Percentiles rank a stretch among this genome's conserved stretches.
Conservation (phyloP, 1,140 invertebrate species). For the Drosophila arizonae region DNA sequence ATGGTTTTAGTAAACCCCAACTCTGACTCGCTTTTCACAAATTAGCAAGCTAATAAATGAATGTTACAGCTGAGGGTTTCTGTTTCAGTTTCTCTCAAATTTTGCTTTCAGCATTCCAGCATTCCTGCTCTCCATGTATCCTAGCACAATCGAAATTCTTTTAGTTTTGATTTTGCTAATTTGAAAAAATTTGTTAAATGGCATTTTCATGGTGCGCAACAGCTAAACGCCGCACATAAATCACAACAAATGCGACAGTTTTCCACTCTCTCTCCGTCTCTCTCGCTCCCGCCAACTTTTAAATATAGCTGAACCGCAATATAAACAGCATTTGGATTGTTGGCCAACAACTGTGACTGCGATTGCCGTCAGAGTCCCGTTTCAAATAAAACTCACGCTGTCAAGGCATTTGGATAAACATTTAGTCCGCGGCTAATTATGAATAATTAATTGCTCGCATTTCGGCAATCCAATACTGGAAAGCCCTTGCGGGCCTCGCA, state of each 20-base stretch:
- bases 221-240: constrained; percentile 44
- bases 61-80: no score
- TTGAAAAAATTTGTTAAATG: constrained; percentile 2
- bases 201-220: constrained; percentile 6
- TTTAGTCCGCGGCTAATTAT: constrained; percentile 71
- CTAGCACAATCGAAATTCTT: background rate
- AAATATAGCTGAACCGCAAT: constrained; percentile 49
- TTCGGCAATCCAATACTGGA: background rate
- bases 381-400: constrained; percentile 37
- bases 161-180: background rate
- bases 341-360: constrained; percentile 12
- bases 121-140: background rate
- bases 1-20: no score
- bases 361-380: constrained; percentile 36
- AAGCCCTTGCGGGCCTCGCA: constrained; percentile 13
- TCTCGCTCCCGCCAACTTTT: constrained; percentile 35
- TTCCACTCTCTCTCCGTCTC: background rate
- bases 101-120: no score
- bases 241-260: constrained; percentile 54
- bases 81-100: no score
- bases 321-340: constrained; percentile 33
- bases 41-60: no score
- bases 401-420: constrained; percentile 65
- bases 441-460: constrained; percentile 63
- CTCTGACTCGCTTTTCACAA: no score